phyloP scores from a whole-genome alignment of 2,113 vertebrate species.

The Callipepla californica region DNA sequence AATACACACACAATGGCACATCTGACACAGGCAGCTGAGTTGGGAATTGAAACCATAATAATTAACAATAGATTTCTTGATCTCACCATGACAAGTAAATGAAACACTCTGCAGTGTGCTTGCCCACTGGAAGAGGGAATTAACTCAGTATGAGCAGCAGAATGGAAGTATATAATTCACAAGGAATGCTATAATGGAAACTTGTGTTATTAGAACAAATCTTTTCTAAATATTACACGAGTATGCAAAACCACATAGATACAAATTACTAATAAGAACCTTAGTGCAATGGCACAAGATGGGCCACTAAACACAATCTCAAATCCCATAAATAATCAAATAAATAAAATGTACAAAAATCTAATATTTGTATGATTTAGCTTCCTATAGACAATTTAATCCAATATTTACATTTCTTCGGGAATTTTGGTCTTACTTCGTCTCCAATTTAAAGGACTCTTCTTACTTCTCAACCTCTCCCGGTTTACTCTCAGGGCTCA shows the following conservation, averaged over 20 bases:
- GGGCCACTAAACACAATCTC: neutral
- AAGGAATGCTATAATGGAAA: constrained; percentile 48
- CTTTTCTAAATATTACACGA: neutral
- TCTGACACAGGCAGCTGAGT: constrained; percentile 61
- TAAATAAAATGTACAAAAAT: neutral
- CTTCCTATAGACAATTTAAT: neutral
- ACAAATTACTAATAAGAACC: neutral
- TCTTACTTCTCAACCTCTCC: rapidly evolving
- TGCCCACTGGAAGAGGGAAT: constrained; percentile 65
- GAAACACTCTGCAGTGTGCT: constrained; percentile 55
- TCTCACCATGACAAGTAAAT: constrained; percentile 68
- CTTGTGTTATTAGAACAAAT: constrained; percentile 49
- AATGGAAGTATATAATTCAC: constrained; percentile 45
- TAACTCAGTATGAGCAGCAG: constrained; percentile 58
- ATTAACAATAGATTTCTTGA: constrained; percentile 74
- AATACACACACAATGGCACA: constrained; percentile 33
- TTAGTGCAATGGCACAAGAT: neutral
- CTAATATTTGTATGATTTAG: rapidly evolving
- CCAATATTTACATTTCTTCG: neutral
- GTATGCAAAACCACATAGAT: neutral
- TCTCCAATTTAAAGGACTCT: rapidly evolving
- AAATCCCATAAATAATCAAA: neutral
- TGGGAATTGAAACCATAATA: constrained; percentile 71
- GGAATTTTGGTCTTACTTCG: rapidly evolving
- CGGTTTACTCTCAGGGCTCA: rapidly evolving